phyloP scores from a whole-genome alignment of 2,797 vertebrate genomes.

The Heliangelus exortis region DNA sequence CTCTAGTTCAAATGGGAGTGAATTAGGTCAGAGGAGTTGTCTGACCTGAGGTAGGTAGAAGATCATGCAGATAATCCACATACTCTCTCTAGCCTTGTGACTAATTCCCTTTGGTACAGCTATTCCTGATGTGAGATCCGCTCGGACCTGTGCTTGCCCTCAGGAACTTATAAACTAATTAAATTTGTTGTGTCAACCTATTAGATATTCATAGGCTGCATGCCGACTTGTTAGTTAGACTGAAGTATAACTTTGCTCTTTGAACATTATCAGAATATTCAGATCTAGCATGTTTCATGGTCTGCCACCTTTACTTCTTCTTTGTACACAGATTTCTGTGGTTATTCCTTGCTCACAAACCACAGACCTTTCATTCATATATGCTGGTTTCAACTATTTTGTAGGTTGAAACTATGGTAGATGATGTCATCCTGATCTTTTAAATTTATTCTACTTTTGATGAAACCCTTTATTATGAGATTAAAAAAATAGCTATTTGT shows the following conservation, averaged over 20 bases:
- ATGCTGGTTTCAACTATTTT: conserved; percentile 31
- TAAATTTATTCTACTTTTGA: not conserved
- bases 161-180: conserved; percentile 9
- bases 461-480: not conserved
- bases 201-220: conserved; percentile 17
- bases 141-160: conserved; percentile 32
- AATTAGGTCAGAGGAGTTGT: conserved; percentile 11
- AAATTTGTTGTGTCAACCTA: conserved; percentile 40
- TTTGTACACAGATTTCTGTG: conserved; percentile 26
- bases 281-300: conserved; percentile 21
- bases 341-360: conserved; percentile 6
- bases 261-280: conserved; percentile 35
- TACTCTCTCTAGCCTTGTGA: not conserved
- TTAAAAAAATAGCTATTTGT: not conserved
- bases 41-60: conserved; percentile 22
- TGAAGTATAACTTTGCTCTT: conserved; percentile 32
- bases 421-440: conserved; percentile 9
- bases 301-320: conserved; percentile 2
- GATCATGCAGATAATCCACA: not conserved
- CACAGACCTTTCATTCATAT: not conserved
- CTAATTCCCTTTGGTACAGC: conserved; percentile 27
- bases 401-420: not conserved
- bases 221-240: not conserved
- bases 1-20: not conserved
- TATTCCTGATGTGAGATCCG: not conserved